phyloP scores from a whole-genome alignment of 2,888 invertebrate species.

The Chrysodeixis includens region DNA sequence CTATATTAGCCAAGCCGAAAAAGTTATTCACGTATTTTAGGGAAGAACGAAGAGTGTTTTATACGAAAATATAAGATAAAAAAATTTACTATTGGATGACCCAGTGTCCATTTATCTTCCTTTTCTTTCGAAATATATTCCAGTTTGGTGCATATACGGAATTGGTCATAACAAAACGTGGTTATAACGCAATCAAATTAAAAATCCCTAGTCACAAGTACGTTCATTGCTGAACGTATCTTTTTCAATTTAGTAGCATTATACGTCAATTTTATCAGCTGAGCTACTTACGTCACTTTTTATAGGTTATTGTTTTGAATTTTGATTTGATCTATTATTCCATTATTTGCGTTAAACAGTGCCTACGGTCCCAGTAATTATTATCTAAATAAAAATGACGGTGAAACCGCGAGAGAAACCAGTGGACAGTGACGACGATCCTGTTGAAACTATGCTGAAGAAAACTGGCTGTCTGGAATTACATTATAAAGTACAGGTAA shows the following conservation, averaged over 20 bases:
- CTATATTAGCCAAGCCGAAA: too few relatives aligned
- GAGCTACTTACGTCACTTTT: conserved; percentile 18
- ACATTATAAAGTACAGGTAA: conserved; percentile 97
- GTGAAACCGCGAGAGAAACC: conserved; percentile 75
- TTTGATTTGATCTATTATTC: conserved; percentile 23
- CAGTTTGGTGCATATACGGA: too few relatives aligned
- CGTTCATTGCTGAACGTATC: background rate
- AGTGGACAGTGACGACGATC: conserved; percentile 92
- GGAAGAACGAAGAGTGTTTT: too few relatives aligned
- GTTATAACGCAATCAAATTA: conserved; percentile 3
- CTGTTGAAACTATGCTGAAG: conserved; percentile 96
- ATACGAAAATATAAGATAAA: too few relatives aligned
- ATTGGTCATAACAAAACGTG: conserved; percentile 33
- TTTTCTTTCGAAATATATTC: too few relatives aligned
- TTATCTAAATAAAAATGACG: conserved; percentile 72
- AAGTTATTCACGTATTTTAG: too few relatives aligned
- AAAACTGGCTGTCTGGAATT: conserved; percentile 97
- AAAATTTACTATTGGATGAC: too few relatives aligned
- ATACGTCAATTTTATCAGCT: conserved; percentile 37
- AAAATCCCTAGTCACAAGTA: background rate
- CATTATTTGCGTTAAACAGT: background rate
- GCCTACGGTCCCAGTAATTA: background rate
- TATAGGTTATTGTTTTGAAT: background rate
- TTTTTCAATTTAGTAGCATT: conserved; percentile 20
- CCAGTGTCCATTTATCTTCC: too few relatives aligned